Percentiles rank a stretch among this genome's conserved stretches.
Conservation (phyloP, 1,140 invertebrate genomes). For the Scaptomyza graminum region DNA sequence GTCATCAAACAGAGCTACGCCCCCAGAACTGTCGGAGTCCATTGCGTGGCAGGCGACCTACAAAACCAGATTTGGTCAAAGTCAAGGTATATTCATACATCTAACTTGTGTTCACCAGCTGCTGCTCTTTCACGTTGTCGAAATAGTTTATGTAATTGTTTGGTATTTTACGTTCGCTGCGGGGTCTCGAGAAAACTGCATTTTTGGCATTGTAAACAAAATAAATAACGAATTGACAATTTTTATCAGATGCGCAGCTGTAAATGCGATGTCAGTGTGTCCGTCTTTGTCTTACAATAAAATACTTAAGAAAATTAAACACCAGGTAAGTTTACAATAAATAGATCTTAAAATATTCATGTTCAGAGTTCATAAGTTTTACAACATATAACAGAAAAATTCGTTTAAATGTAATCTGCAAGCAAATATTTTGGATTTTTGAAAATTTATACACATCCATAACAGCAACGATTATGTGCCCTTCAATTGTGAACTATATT, state of each 20-base stretch:
- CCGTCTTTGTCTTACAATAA: background rate
- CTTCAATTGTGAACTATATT: background rate
- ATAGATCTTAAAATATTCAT: too few species aligned
- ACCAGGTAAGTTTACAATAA: constrained; percentile 10
- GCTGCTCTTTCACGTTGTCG: background rate
- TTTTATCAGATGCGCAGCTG: constrained; percentile 53
- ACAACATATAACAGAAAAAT: background rate
- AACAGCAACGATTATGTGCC: background rate
- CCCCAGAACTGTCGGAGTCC: constrained; percentile 44
- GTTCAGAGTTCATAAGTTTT: background rate
- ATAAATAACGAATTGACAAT: constrained; percentile 39
- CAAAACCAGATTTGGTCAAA: constrained; percentile 3
- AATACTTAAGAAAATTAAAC: constrained; percentile 6
- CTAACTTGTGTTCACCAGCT: background rate
- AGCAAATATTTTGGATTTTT: background rate
- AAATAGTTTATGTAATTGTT: constrained; percentile 4
- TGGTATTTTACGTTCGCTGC: background rate
- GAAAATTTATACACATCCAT: background rate
- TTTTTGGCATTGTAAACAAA: constrained; percentile 47
- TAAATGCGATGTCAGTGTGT: constrained; percentile 34
- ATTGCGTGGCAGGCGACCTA: constrained; percentile 32
- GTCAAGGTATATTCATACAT: background rate
- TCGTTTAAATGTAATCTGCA: too few species aligned
- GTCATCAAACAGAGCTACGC: constrained; percentile 52
- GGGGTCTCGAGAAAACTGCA: constrained; percentile 39